Evolutionary conservation across 1,140 invertebrate genomes (phyloP).

Genomic region (Drosophila melanica): DNA sequence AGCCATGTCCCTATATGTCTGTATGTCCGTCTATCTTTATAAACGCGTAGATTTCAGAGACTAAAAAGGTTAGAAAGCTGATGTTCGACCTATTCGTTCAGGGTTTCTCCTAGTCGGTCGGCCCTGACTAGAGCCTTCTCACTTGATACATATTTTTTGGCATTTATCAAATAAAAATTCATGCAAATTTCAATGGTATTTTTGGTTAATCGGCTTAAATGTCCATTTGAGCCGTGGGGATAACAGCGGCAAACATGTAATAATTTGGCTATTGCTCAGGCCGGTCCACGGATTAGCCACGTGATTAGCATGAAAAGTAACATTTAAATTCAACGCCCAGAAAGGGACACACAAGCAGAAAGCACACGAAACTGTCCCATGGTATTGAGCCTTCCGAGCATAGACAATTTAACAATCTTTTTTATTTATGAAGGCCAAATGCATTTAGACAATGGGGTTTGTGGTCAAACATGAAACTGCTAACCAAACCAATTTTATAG

Average conservation of each 20-base stretch:
- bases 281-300: conserved; percentile 26
- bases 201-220: conserved; percentile 72
- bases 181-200: conserved; percentile 70
- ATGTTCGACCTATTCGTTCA: no score
- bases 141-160: conserved; percentile 2
- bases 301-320: conserved; percentile 64
- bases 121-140: no score
- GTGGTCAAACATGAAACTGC: conserved; percentile 64
- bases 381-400: conserved; percentile 25
- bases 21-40: no score
- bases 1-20: no score
- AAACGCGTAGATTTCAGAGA: no score
- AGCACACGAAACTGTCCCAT: not conserved
- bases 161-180: conserved; percentile 37
- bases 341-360: conserved; percentile 65
- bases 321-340: conserved; percentile 64
- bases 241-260: conserved; percentile 32
- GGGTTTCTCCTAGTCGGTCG: no score
- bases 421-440: conserved; percentile 77
- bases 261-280: conserved; percentile 23
- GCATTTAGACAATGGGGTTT: conserved; percentile 64
- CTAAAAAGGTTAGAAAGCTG: no score
- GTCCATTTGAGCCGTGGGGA: conserved; percentile 55
- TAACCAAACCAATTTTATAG: conserved; percentile 49
- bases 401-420: conserved; percentile 73